Percentiles rank a stretch among this genome's conserved stretches.
phyloP scores from a whole-genome alignment of 2,797 vertebrate genomes.

The Gambusia yucatana region DNA sequence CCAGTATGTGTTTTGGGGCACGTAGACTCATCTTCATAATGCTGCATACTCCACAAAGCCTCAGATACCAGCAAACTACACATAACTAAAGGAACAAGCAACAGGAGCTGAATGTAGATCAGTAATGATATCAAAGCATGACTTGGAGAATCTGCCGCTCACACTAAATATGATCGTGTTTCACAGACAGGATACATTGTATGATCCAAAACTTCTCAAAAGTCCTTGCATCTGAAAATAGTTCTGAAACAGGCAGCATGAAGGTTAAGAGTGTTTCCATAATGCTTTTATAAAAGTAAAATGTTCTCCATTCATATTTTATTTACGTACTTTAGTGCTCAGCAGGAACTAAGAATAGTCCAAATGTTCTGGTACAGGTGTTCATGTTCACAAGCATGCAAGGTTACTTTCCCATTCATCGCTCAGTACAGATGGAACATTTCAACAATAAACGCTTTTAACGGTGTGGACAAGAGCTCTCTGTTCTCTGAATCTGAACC shows the following conservation, averaged over 20 bases:
- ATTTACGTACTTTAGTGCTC: conserved; percentile 2
- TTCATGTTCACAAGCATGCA: conserved; percentile 1
- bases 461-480: conserved; percentile 17
- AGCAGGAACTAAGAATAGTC: conserved; percentile 20
- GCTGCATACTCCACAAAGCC: conserved; percentile 42
- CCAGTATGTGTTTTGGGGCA: conserved; percentile 47
- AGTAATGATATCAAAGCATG: conserved; percentile 56
- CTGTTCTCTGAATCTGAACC: conserved; percentile 27
- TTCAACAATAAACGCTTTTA: conserved; percentile 8
- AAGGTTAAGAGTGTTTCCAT: neutral
- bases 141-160: conserved; percentile 49
- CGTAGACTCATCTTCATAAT: conserved; percentile 50
- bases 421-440: conserved; percentile 8
- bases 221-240: conserved; percentile 17
- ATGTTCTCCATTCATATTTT: conserved; percentile 25
- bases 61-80: conserved; percentile 37
- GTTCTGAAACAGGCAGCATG: neutral
- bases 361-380: neutral
- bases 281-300: neutral
- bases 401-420: conserved; percentile 12
- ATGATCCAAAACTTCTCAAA: conserved; percentile 1
- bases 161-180: conserved; percentile 36
- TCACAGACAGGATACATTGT: conserved; percentile 2
- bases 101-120: conserved; percentile 69
- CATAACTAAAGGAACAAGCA: conserved; percentile 36